These are phyloP conservation scores for Sinocyclocheilus anshuiensis DNA, from an alignment of 2,113 vertebrate species.

Conservation along the genomic window DNA sequence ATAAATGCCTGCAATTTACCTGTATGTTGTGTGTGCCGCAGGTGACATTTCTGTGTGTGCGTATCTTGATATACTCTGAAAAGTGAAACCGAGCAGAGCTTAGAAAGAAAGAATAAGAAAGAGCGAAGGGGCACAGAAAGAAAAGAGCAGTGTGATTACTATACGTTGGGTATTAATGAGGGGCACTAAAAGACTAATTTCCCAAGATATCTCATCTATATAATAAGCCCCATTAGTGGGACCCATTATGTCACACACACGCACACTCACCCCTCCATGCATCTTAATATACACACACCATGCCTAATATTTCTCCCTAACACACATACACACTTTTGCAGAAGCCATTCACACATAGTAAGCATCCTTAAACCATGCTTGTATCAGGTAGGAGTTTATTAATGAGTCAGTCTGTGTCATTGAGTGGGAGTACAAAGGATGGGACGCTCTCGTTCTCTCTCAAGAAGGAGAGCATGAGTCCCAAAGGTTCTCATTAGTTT, in stretches of 20 bases:
- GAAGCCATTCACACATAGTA: constrained; percentile 38
- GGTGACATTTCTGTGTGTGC: constrained; percentile 15
- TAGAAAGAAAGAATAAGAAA: background rate
- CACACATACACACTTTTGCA: constrained; percentile 7
- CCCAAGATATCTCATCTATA: constrained; percentile 49
- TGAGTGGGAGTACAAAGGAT: constrained; percentile 20
- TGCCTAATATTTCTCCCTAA: background rate
- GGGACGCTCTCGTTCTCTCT: constrained; percentile 29
- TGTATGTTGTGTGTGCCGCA: background rate
- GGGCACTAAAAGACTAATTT: constrained; percentile 39
- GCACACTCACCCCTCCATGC: background rate
- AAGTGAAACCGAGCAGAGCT: background rate
- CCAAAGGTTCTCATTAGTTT: constrained; percentile 57
- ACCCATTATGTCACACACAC: constrained; percentile 41
- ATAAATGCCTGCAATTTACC: constrained; percentile 15
- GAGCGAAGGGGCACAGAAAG: background rate
- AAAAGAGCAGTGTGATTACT: background rate
- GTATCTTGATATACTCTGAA: background rate
- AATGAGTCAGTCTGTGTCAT: constrained; percentile 37
- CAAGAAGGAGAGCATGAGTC: constrained; percentile 39
- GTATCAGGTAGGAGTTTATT: constrained; percentile 26
- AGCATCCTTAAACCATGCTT: constrained; percentile 27
- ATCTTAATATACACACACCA: background rate
- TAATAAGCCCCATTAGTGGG: constrained; percentile 59
- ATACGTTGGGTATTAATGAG: background rate